A percentile compares a stretch with the other conserved stretches of the same genome.
Conservation (phyloP, 2,797 vertebrate genomes). For the Sebastes nivosus region DNA sequence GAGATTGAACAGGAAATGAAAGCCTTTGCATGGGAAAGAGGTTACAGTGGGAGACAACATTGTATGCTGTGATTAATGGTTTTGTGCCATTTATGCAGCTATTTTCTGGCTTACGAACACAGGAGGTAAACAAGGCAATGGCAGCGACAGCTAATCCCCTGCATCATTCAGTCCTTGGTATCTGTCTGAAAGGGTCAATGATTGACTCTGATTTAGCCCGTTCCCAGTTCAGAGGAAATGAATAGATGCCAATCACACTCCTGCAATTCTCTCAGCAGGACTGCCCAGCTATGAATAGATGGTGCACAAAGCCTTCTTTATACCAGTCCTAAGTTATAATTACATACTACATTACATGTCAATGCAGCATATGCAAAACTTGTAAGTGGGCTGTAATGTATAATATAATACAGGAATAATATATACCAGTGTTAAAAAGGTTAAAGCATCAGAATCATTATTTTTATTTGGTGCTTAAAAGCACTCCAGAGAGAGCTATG, state of each 20-base stretch:
- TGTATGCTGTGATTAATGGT: conserved; percentile 64
- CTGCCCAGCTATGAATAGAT: conserved; percentile 54
- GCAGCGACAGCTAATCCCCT: conserved; percentile 53
- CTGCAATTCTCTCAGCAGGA: conserved; percentile 60
- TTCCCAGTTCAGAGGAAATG: conserved; percentile 71
- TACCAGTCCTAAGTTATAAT: conserved; percentile 28
- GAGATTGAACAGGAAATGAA: conserved; percentile 74
- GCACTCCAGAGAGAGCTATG: not conserved
- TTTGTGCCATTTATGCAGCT: conserved; percentile 61
- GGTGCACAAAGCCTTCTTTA: conserved; percentile 37
- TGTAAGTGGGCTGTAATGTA: not conserved
- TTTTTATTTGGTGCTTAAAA: not conserved
- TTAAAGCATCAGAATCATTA: not conserved
- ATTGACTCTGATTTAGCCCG: conserved; percentile 73
- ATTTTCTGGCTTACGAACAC: conserved; percentile 56
- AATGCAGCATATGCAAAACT: not conserved
- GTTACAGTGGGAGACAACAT: conserved; percentile 55
- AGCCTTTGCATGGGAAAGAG: conserved; percentile 44
- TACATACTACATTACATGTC: conserved; percentile 2
- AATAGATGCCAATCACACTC: conserved; percentile 77
- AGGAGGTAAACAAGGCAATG: conserved; percentile 66
- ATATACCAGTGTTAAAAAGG: not conserved
- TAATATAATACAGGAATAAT: not conserved
- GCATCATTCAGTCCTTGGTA: conserved; percentile 60
- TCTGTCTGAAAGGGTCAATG: conserved; percentile 77